A percentile compares a stretch with the other conserved stretches of the same genome.
Evolutionary conservation across 2,113 vertebrate genomes (phyloP).

Genomic region (Pelmatolapia mariae): DNA sequence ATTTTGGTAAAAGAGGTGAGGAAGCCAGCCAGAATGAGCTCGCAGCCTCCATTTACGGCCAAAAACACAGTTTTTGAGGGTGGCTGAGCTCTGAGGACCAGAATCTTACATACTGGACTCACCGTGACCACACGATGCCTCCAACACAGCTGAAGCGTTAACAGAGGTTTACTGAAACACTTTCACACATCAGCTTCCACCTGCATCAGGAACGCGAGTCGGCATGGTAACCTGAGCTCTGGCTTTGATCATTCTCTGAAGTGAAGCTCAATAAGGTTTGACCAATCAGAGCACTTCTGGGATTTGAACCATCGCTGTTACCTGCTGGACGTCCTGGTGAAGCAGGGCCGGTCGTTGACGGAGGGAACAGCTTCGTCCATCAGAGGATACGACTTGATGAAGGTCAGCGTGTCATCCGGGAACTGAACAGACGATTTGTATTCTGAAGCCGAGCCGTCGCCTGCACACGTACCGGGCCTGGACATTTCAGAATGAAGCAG

Average conservation of each 20-base stretch:
- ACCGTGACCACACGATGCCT: no score
- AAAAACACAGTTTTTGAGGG: neutral
- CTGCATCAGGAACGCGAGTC: neutral
- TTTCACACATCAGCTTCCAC: neutral
- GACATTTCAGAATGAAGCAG: neutral
- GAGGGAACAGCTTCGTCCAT: conserved; percentile 81
- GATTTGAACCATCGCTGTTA: neutral
- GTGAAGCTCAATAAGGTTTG: neutral
- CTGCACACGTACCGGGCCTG: conserved; percentile 85
- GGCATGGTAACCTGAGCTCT: neutral
- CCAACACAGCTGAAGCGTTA: neutral
- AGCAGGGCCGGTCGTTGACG: conserved; percentile 72
- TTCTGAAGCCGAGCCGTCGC: conserved; percentile 66
- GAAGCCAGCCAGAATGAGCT: neutral
- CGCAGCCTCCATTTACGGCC: rapidly evolving
- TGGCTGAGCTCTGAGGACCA: neutral
- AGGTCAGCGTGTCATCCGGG: conserved; percentile 82
- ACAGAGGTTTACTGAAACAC: neutral
- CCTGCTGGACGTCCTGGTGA: conserved; percentile 81
- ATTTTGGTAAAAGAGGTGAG: neutral
- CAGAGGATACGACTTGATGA: conserved; percentile 88
- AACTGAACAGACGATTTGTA: conserved; percentile 79
- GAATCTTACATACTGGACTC: neutral
- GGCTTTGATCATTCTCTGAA: neutral
- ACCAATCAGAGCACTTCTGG: neutral